Evolutionary conservation across 2,797 vertebrate genomes (phyloP).

Genomic region (Acipenser oxyrinchus): DNA sequence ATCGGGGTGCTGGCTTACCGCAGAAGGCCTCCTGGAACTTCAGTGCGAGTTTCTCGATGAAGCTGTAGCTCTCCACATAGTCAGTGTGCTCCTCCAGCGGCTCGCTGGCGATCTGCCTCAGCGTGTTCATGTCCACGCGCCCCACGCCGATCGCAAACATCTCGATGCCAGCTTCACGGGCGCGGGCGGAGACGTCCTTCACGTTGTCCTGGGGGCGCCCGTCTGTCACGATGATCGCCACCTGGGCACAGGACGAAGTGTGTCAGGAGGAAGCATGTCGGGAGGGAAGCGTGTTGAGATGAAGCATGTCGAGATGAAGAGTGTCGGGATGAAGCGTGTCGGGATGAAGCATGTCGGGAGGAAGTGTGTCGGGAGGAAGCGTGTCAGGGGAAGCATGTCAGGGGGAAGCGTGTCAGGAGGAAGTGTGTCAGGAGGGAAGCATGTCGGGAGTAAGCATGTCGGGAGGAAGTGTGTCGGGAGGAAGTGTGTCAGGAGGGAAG

Average conservation of each 20-base stretch:
- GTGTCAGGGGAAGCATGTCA: no score
- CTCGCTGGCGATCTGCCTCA: constrained; percentile 88
- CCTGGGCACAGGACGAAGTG: constrained; percentile 46
- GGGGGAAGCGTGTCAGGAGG: no score
- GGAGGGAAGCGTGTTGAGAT: no score
- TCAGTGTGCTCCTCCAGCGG: constrained; percentile 90
- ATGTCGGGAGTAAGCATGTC: no score
- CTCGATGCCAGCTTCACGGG: constrained; percentile 80
- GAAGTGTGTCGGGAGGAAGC: no score
- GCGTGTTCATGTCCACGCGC: constrained; percentile 83
- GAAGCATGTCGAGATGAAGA: no score
- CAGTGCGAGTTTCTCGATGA: constrained; percentile 88
- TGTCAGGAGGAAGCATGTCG: not conserved
- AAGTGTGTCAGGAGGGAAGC: no score
- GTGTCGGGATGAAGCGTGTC: no score
- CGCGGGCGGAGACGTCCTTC: constrained; percentile 71
- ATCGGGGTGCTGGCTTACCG: constrained; percentile 57
- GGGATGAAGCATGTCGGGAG: no score
- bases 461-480: no score
- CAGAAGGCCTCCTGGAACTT: constrained; percentile 97
- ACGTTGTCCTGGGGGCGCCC: constrained; percentile 92
- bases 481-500: no score
- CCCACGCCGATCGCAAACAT: constrained; percentile 93
- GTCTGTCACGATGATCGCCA: constrained; percentile 90
- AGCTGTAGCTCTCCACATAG: constrained; percentile 95